Evolutionary conservation across 2,888 invertebrate species (phyloP).

Genomic region (Barypeithes pellucidus): DNA sequence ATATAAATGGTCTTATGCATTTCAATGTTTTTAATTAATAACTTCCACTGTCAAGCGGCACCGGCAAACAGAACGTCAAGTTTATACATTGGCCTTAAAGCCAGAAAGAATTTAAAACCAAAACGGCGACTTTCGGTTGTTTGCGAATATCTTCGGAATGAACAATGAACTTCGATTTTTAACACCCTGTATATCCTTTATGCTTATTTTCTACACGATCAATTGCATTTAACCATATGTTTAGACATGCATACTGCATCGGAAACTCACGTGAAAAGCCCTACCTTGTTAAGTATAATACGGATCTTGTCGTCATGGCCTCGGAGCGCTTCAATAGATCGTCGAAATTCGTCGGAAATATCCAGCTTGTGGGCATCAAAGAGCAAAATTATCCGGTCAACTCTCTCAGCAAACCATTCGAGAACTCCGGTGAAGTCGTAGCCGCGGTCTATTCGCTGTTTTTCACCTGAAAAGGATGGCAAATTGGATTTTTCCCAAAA

Average conservation of each 20-base stretch:
- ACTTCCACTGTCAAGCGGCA: no score
- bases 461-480: constrained; percentile 86
- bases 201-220: neutral
- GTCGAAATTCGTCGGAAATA: constrained; percentile 97
- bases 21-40: no score
- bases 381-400: constrained; percentile 95
- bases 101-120: no score
- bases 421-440: constrained; percentile 98
- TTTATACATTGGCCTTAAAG: no score
- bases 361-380: constrained; percentile 99
- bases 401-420: constrained; percentile 99
- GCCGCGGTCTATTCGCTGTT: constrained; percentile 93
- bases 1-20: no score
- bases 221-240: constrained; percentile 7
- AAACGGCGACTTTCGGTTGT: no score
- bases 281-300: constrained; percentile 93
- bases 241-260: constrained; percentile 14
- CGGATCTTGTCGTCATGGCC: constrained; percentile 98
- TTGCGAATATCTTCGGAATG: no score
- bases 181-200: neutral
- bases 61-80: no score
- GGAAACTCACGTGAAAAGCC: constrained; percentile 13
- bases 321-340: constrained; percentile 95
- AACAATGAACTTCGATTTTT: no score
- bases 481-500: constrained; percentile 9